Evolutionary conservation across 1,140 invertebrate genomes (phyloP).

Genomic region (Drosophila parabipectinata): DNA sequence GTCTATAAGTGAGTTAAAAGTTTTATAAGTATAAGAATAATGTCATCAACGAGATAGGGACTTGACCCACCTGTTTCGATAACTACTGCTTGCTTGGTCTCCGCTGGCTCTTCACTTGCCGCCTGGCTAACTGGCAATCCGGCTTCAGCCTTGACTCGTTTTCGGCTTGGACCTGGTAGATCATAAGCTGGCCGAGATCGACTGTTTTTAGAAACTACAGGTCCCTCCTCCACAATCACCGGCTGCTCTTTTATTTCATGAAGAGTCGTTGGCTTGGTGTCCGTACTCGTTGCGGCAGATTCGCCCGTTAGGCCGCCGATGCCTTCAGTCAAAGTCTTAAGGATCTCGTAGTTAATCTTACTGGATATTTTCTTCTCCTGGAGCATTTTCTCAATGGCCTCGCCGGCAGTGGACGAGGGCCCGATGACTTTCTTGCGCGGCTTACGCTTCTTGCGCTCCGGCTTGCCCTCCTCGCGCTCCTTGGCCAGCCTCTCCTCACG

Average conservation of each 20-base stretch:
- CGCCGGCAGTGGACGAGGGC: conserved; percentile 92
- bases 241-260: conserved; percentile 52
- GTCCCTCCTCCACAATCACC: conserved; percentile 66
- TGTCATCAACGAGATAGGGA: not conserved
- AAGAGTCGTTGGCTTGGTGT: conserved; percentile 52
- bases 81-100: conserved; percentile 43
- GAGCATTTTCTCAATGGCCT: conserved; percentile 97
- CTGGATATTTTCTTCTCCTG: conserved; percentile 97
- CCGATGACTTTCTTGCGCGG: conserved; percentile 86
- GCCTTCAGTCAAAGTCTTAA: conserved; percentile 88
- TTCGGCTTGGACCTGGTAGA: conserved; percentile 66
- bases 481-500: conserved; percentile 91
- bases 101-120: conserved; percentile 25
- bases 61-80: conserved; percentile 45
- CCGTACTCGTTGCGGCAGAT: not conserved
- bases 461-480: conserved; percentile 91
- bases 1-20: conserved; percentile 25
- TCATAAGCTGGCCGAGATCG: conserved; percentile 59
- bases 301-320: conserved; percentile 45
- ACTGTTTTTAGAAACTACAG: conserved; percentile 54
- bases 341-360: conserved; percentile 99
- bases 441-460: conserved; percentile 90
- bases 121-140: conserved; percentile 58
- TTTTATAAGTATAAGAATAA: not conserved
- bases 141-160: conserved; percentile 65